Base-by-base conservation (phyloP, 2,113 vertebrate genomes). In the Rutilus rutilus region DNA sequence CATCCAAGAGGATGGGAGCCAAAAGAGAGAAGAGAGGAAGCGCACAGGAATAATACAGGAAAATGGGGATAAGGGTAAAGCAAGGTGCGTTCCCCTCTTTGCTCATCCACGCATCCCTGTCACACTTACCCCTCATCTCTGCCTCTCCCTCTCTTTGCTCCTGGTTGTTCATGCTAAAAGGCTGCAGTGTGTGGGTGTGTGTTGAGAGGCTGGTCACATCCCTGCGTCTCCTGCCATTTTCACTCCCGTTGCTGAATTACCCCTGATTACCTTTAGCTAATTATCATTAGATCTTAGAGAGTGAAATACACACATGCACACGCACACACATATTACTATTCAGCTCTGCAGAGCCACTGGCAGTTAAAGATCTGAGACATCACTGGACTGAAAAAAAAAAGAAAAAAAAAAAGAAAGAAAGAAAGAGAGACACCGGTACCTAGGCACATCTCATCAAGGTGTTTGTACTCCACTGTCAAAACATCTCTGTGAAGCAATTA, bases 141-240 rank as follows among this genome's bases (percentile, higher is more conserved):
- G 54, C 47, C 39, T 30, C 83, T 59, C 78, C 47, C 84, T 62
- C 86, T 83, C 75, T 75, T 77, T 62, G 42, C 79, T 78, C 88
- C 81, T 86, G 79, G 65, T 82, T 90, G 87, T 87, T 87, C 89
- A 90, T 88, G 86, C 85, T 88, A 90, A 90, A 90, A 88, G 87
- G 87, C 85, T 86, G 87, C 87, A 88, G 89, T 90, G 89, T 89
- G 83, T 65, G 50, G 83, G 83, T 85, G 83, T 65, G 80, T 62
- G 85, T 90, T 90, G 83, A 88, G 83, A 90, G 89, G 89, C 89
- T 85, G 86, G 89, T 90, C 89, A 90, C 89, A 90, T 90, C 89
- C 87, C 79, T 80, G 71, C 67, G 62, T 87, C 89, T 88, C 83
- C 65, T 80, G 69, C 87, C 65, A 88, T 88, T 88, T 89, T 86